A percentile compares a stretch with the other conserved stretches of the same genome.
Conservation (phyloP, 30 jellyfish, hydroid and myxozoan species). For the Aurelia sp. region DNA sequence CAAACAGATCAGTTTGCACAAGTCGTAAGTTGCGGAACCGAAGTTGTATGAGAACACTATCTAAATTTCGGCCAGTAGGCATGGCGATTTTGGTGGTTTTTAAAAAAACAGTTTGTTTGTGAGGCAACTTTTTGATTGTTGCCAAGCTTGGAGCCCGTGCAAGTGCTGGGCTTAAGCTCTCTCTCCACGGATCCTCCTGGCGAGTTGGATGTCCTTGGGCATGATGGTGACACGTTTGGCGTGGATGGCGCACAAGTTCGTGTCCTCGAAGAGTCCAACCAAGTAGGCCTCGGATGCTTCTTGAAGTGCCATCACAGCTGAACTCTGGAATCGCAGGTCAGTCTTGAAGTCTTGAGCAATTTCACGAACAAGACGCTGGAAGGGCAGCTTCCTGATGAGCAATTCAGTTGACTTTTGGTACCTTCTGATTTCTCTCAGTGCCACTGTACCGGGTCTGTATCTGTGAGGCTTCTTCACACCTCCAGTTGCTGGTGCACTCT, state of each 20-base stretch:
- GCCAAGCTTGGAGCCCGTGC: too few species aligned
- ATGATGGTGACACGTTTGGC: conserved; percentile 88
- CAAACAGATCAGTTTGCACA: too few species aligned
- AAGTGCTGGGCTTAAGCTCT: conserved; percentile 34
- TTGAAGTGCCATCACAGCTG: conserved; percentile 90
- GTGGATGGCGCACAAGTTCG: conserved; percentile 82
- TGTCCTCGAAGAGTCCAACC: conserved; percentile 87
- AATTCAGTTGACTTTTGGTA: conserved; percentile 92
- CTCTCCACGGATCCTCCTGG: conserved; percentile 86
- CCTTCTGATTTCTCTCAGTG: conserved; percentile 85
- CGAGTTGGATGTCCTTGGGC: conserved; percentile 93
- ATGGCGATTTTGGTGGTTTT: too few species aligned
- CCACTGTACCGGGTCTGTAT: conserved; percentile 95
- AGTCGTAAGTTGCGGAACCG: too few species aligned
- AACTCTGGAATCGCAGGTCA: conserved; percentile 87
- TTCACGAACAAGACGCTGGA: conserved; percentile 90
- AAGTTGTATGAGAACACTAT: too few species aligned
- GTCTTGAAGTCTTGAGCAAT: conserved; percentile 95
- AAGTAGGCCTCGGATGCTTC: conserved; percentile 92
- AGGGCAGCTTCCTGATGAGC: conserved; percentile 88
- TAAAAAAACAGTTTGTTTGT: too few species aligned
- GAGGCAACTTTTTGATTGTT: too few species aligned
- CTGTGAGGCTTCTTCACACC: conserved; percentile 97
- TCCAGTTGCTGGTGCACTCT: conserved; percentile 95
- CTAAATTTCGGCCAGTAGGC: too few species aligned